Conservation (phyloP, 1,140 invertebrate species). For the Drosophila ogumai region DNA sequence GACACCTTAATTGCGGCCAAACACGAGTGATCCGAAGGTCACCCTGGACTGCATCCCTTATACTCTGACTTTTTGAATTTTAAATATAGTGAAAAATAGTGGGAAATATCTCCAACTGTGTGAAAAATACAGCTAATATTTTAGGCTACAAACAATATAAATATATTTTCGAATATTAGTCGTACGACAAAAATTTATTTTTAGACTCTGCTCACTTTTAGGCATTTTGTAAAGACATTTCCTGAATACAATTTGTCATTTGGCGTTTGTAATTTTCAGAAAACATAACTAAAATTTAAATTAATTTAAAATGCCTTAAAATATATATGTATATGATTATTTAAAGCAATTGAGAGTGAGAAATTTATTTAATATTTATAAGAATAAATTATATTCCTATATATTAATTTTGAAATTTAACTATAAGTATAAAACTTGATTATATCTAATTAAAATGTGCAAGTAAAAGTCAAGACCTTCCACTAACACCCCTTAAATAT, state of each 20-base stretch:
- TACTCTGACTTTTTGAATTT: not conserved
- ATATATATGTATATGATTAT: not conserved
- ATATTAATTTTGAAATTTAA: not conserved
- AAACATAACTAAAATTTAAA: not conserved
- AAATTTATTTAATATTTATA: not conserved
- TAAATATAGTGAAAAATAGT: not conserved
- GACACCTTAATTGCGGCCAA: slow-evolving; percentile 15
- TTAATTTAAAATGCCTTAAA: not conserved
- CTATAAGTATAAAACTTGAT: not conserved
- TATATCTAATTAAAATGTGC: not conserved
- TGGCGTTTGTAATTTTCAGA: not conserved
- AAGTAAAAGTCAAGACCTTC: not conserved
- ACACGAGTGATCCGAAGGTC: slow-evolving; percentile 34
- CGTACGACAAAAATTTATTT: slow-evolving; percentile 1
- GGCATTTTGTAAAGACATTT: not conserved
- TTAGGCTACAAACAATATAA: not conserved
- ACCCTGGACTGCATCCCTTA: slow-evolving; percentile 11
- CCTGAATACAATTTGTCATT: not conserved
- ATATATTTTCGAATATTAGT: not conserved
- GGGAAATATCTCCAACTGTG: not conserved
- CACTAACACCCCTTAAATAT: not conserved
- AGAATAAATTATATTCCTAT: not conserved
- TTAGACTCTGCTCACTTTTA: slow-evolving; percentile 5
- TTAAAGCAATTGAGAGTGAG: not conserved
- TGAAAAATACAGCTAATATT: not conserved